Base-by-base conservation (phyloP, 2,113 vertebrate genomes). In the Tiliqua scincoides region DNA sequence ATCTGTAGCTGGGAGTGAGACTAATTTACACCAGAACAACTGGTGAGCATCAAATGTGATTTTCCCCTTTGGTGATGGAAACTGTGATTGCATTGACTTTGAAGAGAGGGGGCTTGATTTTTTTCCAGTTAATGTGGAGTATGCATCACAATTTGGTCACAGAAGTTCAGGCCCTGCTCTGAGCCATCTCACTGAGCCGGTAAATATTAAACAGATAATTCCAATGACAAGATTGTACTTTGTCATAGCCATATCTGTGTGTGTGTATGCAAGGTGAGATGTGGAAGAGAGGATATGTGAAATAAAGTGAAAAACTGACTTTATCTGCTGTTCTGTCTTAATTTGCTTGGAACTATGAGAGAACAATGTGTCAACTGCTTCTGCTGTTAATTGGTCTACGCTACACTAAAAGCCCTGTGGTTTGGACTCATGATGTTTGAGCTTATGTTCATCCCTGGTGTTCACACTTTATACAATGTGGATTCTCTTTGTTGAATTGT, bases 271-370 rank as follows among this genome's bases (percentile, higher is more conserved):
- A 74, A 80, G 59, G 63, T 37, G 40, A 80, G 72, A 27, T n/a
- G 59, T 73, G 61, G 76, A 80, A 80, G 40, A 73, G 61, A 63
- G n/a, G 52, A 21, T 73, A 63, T 81, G 40, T 80, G 85, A 86
- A 85, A 86, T 86, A 86, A 86, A 86, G 62, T 25, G 63, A 30
- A 77, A 81, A 86, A 86, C 2, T 63, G 32, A 63, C 61, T n/a
- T 84, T 8, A 32, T 5, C 70, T 86, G n/a, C n/a, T 86, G 59
- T 40, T 81, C n/a, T 65, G 40, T 86, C 23, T 65, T 86, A 63
- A 86, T 81, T 52, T 80, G 21, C 18, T 35, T 37, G 5, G 61
- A 25, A n/a, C 23, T 48, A 62, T 23, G 57, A 40, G 23, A 40
- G 54, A 59, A 57, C 35, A 20, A 6, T 59, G 27, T 1, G 27